A percentile compares a stretch with the other conserved stretches of the same genome.
Conservation (phyloP, 1,140 invertebrate genomes). For the Neodiprion pinetum region DNA sequence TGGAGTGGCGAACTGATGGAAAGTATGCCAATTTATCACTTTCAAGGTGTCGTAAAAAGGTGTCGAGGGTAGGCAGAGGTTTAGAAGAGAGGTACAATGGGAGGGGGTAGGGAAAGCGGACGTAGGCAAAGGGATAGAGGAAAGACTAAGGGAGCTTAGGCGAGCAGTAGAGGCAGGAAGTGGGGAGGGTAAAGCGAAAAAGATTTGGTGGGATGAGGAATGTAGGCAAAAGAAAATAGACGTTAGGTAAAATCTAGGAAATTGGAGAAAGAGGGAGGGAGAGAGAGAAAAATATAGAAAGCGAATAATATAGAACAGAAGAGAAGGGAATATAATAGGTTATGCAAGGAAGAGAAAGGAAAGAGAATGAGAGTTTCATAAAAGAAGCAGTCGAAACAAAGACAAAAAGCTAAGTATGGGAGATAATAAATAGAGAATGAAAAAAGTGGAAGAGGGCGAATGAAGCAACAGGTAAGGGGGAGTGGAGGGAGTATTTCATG, state of each 20-base stretch:
- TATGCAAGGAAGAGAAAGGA: neutral
- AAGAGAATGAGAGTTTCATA: neutral
- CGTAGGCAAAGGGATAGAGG: neutral
- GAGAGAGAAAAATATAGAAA: neutral
- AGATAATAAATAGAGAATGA: neutral
- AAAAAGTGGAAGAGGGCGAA: neutral
- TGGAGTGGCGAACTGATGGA: no score
- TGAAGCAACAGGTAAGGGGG: neutral
- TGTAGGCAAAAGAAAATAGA: neutral
- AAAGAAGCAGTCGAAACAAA: neutral
- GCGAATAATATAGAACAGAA: neutral
- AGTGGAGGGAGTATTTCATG: neutral
- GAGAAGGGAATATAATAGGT: neutral
- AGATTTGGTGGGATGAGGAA: neutral
- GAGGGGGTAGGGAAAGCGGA: neutral
- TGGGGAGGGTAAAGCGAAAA: neutral
- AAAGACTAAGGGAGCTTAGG: neutral
- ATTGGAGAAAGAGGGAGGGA: neutral
- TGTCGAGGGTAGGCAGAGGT: neutral
- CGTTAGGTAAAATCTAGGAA: neutral
- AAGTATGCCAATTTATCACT: no score
- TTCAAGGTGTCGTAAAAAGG: no score
- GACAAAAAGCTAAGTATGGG: neutral
- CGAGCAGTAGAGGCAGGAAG: neutral
- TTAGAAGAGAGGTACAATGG: neutral